Conservation (phyloP, 2,797 vertebrate genomes). For the Sebastes flavidus region DNA sequence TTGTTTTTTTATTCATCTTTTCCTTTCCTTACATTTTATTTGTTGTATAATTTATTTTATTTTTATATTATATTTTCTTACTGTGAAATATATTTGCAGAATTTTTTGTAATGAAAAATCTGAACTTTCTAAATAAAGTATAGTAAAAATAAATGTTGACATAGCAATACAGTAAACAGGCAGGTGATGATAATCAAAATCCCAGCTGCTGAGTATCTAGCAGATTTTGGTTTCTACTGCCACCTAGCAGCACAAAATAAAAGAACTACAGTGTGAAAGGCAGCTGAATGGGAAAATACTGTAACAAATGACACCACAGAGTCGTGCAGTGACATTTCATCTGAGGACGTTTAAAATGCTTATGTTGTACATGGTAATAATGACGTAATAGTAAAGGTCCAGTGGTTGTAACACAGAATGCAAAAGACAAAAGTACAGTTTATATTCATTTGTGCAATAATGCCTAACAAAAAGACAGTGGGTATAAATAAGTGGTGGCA, state of each 20-base stretch:
- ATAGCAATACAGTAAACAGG: background rate
- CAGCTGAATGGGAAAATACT: background rate
- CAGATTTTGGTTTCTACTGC: constrained; percentile 13
- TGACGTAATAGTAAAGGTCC: background rate
- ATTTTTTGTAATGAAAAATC: no score
- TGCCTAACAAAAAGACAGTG: background rate
- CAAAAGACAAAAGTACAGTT: background rate
- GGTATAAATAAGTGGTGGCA: background rate
- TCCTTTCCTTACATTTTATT: no score
- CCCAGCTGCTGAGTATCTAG: background rate
- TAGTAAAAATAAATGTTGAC: background rate
- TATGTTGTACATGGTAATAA: background rate
- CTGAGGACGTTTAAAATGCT: background rate
- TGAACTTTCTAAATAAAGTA: no score
- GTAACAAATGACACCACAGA: background rate
- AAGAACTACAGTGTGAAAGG: background rate
- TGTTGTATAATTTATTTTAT: no score
- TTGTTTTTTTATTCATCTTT: no score
- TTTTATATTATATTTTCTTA: background rate
- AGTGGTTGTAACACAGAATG: background rate
- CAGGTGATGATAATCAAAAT: background rate
- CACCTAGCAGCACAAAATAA: constrained; percentile 32
- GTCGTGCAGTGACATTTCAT: background rate
- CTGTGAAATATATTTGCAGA: background rate
- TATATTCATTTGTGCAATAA: background rate